Evolutionary conservation across 2,888 invertebrate species (phyloP).

Genomic region (Coelinius sp.): DNA sequence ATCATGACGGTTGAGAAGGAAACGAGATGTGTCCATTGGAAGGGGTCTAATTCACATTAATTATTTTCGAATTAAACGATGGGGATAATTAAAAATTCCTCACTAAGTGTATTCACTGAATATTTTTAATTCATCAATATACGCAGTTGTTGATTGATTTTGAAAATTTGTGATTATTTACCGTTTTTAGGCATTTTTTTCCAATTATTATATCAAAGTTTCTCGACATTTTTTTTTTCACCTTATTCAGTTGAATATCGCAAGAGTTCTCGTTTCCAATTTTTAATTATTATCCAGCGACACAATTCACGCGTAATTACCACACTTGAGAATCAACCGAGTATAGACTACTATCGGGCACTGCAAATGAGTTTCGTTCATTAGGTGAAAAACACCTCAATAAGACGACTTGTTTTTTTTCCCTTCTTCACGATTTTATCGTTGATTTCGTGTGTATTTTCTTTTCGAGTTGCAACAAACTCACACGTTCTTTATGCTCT

Average conservation of each 20-base stretch:
- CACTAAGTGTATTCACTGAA: background rate
- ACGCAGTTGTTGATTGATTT: background rate
- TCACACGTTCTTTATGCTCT: slow-evolving; percentile 5
- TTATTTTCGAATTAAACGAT: slow-evolving; percentile 43
- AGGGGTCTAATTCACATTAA: slow-evolving; percentile 45
- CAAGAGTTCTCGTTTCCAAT: background rate
- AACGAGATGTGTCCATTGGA: slow-evolving; percentile 30
- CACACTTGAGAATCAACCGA: background rate
- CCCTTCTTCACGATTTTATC: background rate
- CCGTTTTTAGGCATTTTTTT: background rate
- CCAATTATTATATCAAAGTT: background rate
- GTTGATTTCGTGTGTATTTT: slow-evolving; percentile 3
- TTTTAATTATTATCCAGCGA: background rate
- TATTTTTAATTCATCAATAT: background rate
- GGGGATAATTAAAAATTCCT: slow-evolving; percentile 44
- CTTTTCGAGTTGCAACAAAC: background rate
- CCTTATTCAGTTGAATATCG: background rate
- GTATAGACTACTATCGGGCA: background rate
- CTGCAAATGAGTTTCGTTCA: slow-evolving; percentile 9
- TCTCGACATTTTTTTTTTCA: background rate
- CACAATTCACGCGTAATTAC: slow-evolving; percentile 6
- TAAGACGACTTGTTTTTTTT: background rate
- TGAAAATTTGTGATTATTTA: background rate
- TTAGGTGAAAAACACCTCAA: background rate
- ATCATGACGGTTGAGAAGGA: slow-evolving; percentile 34